Evolutionary conservation across 2,797 vertebrate species (phyloP).

Genomic region (Phrynocephalus forsythii): DNA sequence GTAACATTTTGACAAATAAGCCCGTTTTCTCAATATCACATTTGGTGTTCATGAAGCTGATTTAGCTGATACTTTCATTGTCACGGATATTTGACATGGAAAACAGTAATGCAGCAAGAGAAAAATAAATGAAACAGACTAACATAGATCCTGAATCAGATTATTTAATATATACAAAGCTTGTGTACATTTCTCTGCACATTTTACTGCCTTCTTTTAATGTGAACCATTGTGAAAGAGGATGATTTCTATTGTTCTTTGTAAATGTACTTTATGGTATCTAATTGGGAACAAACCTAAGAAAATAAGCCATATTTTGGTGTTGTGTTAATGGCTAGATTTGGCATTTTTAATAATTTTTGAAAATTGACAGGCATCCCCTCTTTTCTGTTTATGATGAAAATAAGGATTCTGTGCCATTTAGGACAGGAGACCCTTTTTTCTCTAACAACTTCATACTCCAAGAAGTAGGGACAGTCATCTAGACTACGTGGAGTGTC

Average conservation of each 20-base stretch:
- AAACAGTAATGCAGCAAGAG: constrained; percentile 13
- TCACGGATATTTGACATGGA: constrained; percentile 16
- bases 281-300: background rate
- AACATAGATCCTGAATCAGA: background rate
- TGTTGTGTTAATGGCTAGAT: too few species aligned
- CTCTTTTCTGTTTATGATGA: too few species aligned
- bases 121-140: background rate
- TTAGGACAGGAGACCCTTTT: too few species aligned
- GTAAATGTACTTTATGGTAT: background rate
- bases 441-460: too few species aligned
- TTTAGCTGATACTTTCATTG: constrained; percentile 18
- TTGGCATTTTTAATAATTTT: too few species aligned
- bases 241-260: background rate
- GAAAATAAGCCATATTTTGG: background rate
- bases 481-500: too few species aligned
- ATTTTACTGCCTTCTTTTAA: background rate
- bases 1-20: constrained; percentile 30
- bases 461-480: too few species aligned
- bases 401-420: too few species aligned
- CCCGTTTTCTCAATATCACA: constrained; percentile 24
- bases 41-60: constrained; percentile 17
- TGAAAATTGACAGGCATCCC: too few species aligned
- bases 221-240: background rate
- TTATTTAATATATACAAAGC: background rate
- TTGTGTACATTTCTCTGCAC: background rate